A percentile compares a stretch with the other conserved stretches of the same genome.
phyloP scores from a whole-genome alignment of 2,888 invertebrate species.

The Argynnis bischoffii region DNA sequence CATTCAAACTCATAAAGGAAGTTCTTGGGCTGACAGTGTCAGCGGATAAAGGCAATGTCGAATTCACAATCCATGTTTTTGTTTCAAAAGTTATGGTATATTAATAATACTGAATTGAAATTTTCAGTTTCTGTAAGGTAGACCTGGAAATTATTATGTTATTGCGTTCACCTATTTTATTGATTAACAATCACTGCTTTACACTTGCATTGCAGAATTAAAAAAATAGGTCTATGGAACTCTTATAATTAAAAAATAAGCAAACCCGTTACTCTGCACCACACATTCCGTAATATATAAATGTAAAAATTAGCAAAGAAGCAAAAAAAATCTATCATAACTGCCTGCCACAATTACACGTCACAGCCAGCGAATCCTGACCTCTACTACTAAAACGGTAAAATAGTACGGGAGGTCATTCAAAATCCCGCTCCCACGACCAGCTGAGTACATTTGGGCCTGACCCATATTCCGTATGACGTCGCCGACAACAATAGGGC shows the following conservation, averaged over 20 bases:
- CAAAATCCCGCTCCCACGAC: slow-evolving; percentile 61
- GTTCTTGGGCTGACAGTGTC: slow-evolving; percentile 26
- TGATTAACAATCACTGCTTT: too few relatives aligned
- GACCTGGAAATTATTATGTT: background rate
- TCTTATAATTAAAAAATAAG: too few relatives aligned
- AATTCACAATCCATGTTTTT: slow-evolving; percentile 11
- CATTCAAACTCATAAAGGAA: slow-evolving; percentile 33
- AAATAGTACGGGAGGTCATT: slow-evolving; percentile 50
- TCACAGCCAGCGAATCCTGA: slow-evolving; percentile 29
- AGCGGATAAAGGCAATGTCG: slow-evolving; percentile 22
- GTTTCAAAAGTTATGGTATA: background rate
- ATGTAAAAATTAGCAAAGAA: slow-evolving; percentile 3
- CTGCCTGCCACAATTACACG: slow-evolving; percentile 15
- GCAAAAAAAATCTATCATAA: slow-evolving; percentile 1
- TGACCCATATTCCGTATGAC: slow-evolving; percentile 81
- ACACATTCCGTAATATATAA: background rate
- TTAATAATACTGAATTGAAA: background rate
- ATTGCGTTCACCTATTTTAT: too few relatives aligned
- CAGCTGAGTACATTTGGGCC: slow-evolving; percentile 79
- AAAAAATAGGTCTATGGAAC: too few relatives aligned
- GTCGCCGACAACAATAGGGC: slow-evolving; percentile 78
- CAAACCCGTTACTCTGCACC: too few relatives aligned
- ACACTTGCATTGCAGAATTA: too few relatives aligned
- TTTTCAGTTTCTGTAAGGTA: background rate
- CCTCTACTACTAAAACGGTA: slow-evolving; percentile 42